phyloP scores from a whole-genome alignment of 2,797 vertebrate genomes.

The Pitangus sulphuratus region DNA sequence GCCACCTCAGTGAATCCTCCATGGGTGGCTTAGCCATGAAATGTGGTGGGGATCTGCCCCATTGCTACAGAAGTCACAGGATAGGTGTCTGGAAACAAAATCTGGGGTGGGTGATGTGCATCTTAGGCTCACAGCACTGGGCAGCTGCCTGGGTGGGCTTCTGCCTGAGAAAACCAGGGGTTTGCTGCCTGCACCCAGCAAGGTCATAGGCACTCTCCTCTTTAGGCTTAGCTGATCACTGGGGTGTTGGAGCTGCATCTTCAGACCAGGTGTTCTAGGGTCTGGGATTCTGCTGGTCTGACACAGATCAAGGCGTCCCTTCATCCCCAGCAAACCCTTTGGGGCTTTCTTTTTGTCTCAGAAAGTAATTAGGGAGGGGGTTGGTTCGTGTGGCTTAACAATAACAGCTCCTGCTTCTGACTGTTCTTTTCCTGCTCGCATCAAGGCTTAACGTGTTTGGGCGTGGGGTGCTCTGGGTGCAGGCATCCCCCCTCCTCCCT shows the following conservation, averaged over 20 bases:
- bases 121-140: neutral
- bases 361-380: neutral
- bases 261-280: neutral
- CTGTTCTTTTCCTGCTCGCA: neutral
- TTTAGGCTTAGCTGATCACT: neutral
- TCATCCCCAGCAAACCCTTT: neutral
- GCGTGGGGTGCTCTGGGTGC: neutral
- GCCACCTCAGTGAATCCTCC: neutral
- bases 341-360: neutral
- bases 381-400: neutral
- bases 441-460: neutral
- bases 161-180: neutral
- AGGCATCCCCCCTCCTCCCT: no score
- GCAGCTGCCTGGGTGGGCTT: neutral
- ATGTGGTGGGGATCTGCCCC: neutral
- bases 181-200: neutral
- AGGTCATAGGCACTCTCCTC: neutral
- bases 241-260: neutral
- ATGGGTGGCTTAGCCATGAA: neutral
- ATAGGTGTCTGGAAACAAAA: neutral
- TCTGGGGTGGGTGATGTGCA: neutral
- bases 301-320: neutral
- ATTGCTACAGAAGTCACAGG: neutral
- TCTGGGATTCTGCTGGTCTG: neutral
- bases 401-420: neutral